Conservation (phyloP, 35 echinoderm and acorn worm species). For the Amphiura filiformis region DNA sequence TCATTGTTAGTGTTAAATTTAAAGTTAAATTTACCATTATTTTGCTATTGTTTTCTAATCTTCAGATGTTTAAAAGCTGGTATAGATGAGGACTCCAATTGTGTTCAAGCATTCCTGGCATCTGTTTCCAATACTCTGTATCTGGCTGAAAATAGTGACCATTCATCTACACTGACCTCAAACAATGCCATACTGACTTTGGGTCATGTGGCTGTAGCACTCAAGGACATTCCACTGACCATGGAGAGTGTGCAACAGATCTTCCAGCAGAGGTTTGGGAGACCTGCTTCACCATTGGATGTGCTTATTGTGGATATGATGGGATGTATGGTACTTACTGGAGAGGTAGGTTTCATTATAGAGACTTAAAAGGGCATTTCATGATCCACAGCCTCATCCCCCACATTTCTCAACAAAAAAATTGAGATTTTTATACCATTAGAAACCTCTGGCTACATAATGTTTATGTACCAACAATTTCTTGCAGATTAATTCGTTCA, state of each 20-base stretch:
- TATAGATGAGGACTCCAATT: conserved; percentile 69
- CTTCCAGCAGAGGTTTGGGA: conserved; percentile 86
- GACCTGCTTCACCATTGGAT: conserved; percentile 77
- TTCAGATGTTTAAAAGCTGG: no score
- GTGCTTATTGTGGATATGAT: conserved; percentile 94
- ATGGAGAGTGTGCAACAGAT: conserved; percentile 86
- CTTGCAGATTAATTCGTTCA: no score
- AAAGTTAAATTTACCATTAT: no score
- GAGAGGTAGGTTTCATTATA: conserved; percentile 47
- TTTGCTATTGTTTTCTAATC: no score
- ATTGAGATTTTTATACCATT: no score
- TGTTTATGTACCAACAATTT: no score
- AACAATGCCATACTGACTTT: conserved; percentile 87
- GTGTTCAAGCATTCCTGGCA: conserved; percentile 94
- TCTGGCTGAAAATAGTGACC: conserved; percentile 71
- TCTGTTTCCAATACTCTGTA: conserved; percentile 89
- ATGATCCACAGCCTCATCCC: no score
- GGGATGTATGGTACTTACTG: conserved; percentile 83
- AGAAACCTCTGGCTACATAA: no score
- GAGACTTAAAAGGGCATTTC: no score
- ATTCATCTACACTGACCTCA: conserved; percentile 58
- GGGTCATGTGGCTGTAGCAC: conserved; percentile 75
- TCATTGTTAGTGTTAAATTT: no score
- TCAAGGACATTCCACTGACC: conserved; percentile 65
- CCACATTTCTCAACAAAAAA: no score